Evolutionary conservation across 2,113 vertebrate species (phyloP).

Genomic region (Platichthys stellatus): DNA sequence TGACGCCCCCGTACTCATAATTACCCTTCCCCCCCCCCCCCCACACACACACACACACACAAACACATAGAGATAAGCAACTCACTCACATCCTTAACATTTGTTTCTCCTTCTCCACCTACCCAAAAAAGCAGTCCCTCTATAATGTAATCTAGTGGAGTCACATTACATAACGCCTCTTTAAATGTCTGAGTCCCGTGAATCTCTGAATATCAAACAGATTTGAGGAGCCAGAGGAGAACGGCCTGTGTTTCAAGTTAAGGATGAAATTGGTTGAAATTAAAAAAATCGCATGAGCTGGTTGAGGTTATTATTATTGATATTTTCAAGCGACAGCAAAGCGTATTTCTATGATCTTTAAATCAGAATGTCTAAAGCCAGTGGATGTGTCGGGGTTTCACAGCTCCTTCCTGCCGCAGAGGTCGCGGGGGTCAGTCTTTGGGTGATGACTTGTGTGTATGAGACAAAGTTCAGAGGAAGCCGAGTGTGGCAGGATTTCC

Average conservation of each 20-base stretch:
- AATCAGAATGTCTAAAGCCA: not conserved
- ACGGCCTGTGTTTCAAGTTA: not conserved
- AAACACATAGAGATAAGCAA: conserved; percentile 11
- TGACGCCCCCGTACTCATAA: conserved; percentile 1
- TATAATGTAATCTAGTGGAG: conserved; percentile 30
- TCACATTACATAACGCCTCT: conserved; percentile 10
- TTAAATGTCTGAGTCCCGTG: conserved; percentile 5
- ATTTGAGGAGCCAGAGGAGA: not conserved
- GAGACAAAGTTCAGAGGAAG: conserved; percentile 72
- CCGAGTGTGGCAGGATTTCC: conserved; percentile 73
- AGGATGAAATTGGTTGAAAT: not conserved
- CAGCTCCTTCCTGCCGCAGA: conserved; percentile 58
- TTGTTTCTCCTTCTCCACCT: not conserved
- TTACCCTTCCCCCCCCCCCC: not conserved
- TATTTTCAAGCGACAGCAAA: not conserved
- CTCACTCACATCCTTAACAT: not conserved
- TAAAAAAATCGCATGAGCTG: too few relatives aligned
- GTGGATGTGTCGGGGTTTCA: conserved; percentile 12
- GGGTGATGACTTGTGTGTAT: not conserved
- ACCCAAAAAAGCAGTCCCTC: not conserved
- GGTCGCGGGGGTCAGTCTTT: conserved; percentile 19
- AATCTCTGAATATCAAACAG: conserved; percentile 1
- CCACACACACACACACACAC: conserved; percentile 4
- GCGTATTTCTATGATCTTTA: not conserved
- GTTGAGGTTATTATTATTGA: not conserved